A percentile compares a stretch with the other conserved stretches of the same genome.
These are phyloP conservation scores for Rhagonycha lutea DNA, from an alignment of 2,888 invertebrate genomes.

Conservation along the genomic window DNA sequence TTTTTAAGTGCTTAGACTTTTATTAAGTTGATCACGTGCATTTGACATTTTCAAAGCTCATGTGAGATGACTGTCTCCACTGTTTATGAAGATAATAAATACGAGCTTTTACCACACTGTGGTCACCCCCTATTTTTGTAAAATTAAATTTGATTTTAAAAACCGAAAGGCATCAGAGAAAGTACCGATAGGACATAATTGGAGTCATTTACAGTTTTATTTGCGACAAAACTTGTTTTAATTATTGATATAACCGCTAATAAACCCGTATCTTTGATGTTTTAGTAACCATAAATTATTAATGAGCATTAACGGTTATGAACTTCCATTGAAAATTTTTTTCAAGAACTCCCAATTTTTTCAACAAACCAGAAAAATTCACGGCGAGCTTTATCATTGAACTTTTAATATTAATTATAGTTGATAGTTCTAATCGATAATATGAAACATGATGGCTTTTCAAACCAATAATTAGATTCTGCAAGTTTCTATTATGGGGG, in stretches of 20 bases:
- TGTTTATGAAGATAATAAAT: background rate
- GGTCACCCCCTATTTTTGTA: too few species aligned
- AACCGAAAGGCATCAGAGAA: background rate
- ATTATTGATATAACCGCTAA: background rate
- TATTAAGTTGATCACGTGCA: background rate
- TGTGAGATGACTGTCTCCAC: background rate
- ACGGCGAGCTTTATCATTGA: background rate
- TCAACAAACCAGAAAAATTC: background rate
- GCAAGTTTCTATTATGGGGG: background rate
- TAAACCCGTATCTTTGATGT: background rate
- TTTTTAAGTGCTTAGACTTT: background rate
- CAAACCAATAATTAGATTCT: background rate
- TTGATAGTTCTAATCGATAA: background rate
- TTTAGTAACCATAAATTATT: background rate
- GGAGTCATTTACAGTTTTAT: background rate
- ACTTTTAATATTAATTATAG: background rate
- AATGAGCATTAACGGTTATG: background rate
- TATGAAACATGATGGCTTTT: background rate
- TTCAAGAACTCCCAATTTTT: background rate
- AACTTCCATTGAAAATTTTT: background rate
- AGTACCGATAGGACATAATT: background rate
- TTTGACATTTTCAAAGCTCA: background rate
- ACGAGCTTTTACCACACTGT: background rate
- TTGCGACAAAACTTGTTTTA: background rate
- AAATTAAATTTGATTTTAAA: background rate